Conservation (phyloP, 2,113 vertebrate species). For the Phrynosoma blainvillii region DNA sequence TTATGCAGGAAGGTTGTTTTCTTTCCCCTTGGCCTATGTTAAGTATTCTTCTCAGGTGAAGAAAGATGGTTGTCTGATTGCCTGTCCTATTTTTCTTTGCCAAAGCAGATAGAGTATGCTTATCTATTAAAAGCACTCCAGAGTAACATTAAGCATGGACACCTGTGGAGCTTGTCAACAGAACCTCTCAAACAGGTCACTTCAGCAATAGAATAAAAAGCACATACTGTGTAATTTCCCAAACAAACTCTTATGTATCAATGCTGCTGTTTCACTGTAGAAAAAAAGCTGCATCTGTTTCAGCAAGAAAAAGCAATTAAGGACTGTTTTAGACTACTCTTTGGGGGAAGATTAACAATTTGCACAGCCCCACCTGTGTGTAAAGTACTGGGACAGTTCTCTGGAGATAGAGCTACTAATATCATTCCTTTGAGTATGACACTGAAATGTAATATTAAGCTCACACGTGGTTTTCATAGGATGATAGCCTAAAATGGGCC, state of each 20-base stretch:
- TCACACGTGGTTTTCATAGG: not conserved
- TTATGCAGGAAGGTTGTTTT: conserved; percentile 49
- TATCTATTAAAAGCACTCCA: conserved; percentile 77
- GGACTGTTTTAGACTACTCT: not conserved
- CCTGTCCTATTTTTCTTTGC: conserved; percentile 74
- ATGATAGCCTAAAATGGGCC: not conserved
- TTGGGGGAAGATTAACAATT: not conserved
- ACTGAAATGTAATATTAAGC: not conserved
- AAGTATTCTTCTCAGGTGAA: conserved; percentile 73
- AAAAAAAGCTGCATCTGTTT: conserved; percentile 7
- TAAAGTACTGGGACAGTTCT: not conserved
- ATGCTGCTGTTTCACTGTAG: conserved; percentile 26
- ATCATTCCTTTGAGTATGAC: not conserved
- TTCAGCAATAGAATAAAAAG: conserved; percentile 67
- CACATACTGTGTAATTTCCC: conserved; percentile 39
- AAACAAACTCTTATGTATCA: conserved; percentile 35
- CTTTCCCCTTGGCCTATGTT: conserved; percentile 74
- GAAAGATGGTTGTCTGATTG: conserved; percentile 69
- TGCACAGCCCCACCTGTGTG: not conserved
- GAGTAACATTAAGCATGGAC: conserved; percentile 71
- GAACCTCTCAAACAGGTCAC: conserved; percentile 70
- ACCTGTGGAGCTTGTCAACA: conserved; percentile 76
- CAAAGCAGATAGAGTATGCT: conserved; percentile 65
- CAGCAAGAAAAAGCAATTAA: conserved; percentile 25
- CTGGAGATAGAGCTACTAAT: not conserved